Evolutionary conservation across 1,140 invertebrate species (phyloP).

Genomic region (Pogonognathellus flavescens): DNA sequence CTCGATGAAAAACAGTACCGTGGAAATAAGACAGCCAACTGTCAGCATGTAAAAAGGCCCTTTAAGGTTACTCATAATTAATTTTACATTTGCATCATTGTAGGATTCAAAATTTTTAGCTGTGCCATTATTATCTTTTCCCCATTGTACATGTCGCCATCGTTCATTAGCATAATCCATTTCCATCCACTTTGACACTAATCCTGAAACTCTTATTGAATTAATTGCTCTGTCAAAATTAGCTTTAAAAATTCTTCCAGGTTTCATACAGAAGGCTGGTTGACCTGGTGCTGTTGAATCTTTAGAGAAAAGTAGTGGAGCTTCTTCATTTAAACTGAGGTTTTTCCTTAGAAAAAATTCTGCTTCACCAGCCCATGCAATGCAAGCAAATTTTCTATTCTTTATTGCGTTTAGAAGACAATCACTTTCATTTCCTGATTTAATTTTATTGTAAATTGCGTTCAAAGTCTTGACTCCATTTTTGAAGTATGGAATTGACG

Average conservation of each 20-base stretch:
- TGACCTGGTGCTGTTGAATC: not conserved
- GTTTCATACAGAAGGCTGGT: conserved; percentile 12
- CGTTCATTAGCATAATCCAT: not conserved
- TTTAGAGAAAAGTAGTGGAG: not conserved
- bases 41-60: not conserved
- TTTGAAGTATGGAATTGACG: not conserved
- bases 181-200: conserved; percentile 1
- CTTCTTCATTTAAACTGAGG: not conserved
- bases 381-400: conserved; percentile 21
- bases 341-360: not conserved
- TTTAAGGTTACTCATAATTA: not conserved
- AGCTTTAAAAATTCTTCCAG: not conserved
- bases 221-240: conserved; percentile 16
- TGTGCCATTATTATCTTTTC: not conserved
- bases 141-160: not conserved
- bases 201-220: not conserved
- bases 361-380: not conserved
- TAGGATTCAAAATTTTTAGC: not conserved
- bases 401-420: not conserved
- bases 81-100: not conserved
- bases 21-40: too few species aligned
- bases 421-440: not conserved
- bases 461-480: not conserved
- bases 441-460: not conserved
- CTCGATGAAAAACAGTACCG: too few species aligned